Evolutionary conservation across 2,888 invertebrate species (phyloP).

Genomic region (Argynnis bischoffii): DNA sequence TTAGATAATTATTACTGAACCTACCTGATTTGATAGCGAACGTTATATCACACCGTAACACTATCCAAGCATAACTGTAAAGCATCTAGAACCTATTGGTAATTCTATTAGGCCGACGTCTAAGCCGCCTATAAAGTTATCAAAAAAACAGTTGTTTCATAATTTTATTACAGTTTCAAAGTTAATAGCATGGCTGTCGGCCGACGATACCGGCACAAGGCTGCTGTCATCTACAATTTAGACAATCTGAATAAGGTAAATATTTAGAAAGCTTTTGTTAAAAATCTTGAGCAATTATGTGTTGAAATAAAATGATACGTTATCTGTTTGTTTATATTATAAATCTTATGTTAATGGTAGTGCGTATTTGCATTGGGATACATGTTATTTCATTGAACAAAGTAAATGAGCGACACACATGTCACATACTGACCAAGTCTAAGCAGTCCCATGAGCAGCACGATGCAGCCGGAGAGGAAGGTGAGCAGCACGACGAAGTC

Average conservation of each 20-base stretch:
- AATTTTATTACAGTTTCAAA: not conserved
- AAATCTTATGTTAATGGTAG: constrained; percentile 16
- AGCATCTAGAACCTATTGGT: too few species aligned
- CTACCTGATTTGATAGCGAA: too few species aligned
- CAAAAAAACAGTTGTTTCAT: too few species aligned
- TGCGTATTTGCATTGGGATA: constrained; percentile 7
- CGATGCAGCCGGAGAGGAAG: constrained; percentile 89
- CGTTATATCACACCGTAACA: too few species aligned
- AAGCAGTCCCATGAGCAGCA: constrained; percentile 91
- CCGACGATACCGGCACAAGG: not conserved
- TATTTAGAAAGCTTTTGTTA: constrained; percentile 22
- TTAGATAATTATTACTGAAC: too few species aligned
- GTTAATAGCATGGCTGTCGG: not conserved
- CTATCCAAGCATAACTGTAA: too few species aligned
- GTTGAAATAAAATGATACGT: constrained; percentile 17
- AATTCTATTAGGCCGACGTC: too few species aligned
- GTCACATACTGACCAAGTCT: constrained; percentile 85
- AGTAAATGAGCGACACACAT: not conserved
- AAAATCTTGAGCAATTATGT: constrained; percentile 20
- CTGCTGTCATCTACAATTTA: constrained; percentile 7
- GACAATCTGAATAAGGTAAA: constrained; percentile 26
- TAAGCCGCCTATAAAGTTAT: too few species aligned
- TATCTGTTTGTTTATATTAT: constrained; percentile 16
- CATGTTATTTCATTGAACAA: not conserved
- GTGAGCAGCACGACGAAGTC: constrained; percentile 89